Evolutionary conservation across 2,888 invertebrate genomes (phyloP), one percentile per base, ranked within the genome.

Genomic region (Caenorhabditis macrosperma): DNA sequence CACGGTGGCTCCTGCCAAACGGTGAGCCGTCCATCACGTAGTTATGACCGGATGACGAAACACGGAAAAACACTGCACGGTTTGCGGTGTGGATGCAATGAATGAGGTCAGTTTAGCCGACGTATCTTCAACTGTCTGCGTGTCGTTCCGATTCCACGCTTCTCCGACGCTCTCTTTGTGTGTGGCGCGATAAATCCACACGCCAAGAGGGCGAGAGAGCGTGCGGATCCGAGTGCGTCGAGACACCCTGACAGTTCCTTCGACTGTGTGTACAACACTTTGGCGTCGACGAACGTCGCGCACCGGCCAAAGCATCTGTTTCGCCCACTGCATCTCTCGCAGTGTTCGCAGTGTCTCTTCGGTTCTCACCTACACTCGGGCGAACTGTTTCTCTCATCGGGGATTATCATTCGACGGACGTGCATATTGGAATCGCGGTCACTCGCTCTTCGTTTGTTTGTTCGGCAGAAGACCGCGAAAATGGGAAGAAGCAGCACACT

Each of bases 131-230:
- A 41, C 59, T 26, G 57, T 64, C 74, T 74, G 74, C 64, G 74
- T 74, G 57, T 74, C 41, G 46, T 30, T 55, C 5, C 26, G 7
- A 12, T 41, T 26, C 55, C 35, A 17, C 30, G 46, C 57, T 44
- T 41, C 55, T 44, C 48, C 52, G 44, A 38, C 63, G n/a, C n/a
- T 54, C 50, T 64, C 64, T 60, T 59, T 38, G 69, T 55, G 28
- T 24, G 57, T 33, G 74, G 64, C 74, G 74, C 74, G 74, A 74
- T 74, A 74, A 74, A 74, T 74, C 74, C 64, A 74, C 74, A 74
- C 54, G 26, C 54, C 33, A 30, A 6, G 9, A 5, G 1, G 54
- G 17, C 46, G 33, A 74, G 72, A 52, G 17, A 64, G 48, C 35
- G 41, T 33, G 22, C 22, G 28, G 48, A 50, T 63, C 50, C 22